Evolutionary conservation across 2,888 invertebrate genomes (phyloP), one percentile per base, ranked within the genome.

Genomic region (Tetramorium bicarinatum): DNA sequence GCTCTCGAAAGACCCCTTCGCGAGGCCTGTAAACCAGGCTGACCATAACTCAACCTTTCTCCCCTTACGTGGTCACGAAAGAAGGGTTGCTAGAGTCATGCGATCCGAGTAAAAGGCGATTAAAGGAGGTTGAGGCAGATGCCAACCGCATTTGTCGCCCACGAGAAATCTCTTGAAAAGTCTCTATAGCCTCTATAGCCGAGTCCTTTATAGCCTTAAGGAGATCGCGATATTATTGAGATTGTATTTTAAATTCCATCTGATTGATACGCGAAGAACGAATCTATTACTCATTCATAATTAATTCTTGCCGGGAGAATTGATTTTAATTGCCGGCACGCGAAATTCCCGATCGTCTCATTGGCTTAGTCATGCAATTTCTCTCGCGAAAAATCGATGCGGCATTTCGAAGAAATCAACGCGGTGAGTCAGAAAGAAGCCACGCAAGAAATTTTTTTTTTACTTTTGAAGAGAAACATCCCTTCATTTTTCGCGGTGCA

Each of bases 11-110:
- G 7, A 0, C 7, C 6, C 54, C 54, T 0, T 67, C 38, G 41
- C 18, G 47, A 49, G 66, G 44, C 47, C 38, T 25, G 38, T 62
- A 62, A 75, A 62, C 41, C 79, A 21, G n/a, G 15, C 71, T 83
- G 79, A 83, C 80, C 71, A n/a, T 83, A 80, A 83, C 54, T 83
- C 61, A 59, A 34, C 61, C 41, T 41, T 67, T 69, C 41, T 52
- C 49, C 21, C 29, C 61, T 47, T 15, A 49, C 15, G 67, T 18
- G 29, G 47, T 67, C 61, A 79, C 77, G 82, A 67, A 67, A n/a
- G 62, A 61, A 75, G 29, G 47, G 49, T 29, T 62, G 59, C 18
- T 13, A 38, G 38, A 69, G 67, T 82, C 82, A 67, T 67, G 77
- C 77, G 77, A 77, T 41, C 49, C 77, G 47, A 21, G 38, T 69